Evolutionary conservation across 1,140 invertebrate species (phyloP), one percentile per base, ranked within the genome.

Genomic region (Caenorhabditis latens): DNA sequence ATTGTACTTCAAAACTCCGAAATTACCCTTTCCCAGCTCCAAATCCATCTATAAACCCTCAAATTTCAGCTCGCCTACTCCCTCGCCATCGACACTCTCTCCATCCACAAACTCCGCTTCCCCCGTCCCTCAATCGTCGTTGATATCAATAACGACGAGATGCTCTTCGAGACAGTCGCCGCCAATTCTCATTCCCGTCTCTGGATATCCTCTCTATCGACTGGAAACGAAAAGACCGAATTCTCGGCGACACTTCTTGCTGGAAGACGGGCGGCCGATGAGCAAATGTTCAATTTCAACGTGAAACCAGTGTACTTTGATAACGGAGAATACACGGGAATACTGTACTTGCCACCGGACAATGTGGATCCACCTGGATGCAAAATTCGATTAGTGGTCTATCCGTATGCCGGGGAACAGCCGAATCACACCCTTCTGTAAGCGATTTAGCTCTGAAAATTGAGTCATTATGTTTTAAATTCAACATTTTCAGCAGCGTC

Each of bases 281-380:
- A 79, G 8, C n/a, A 11, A n/a, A 79, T 79, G 8, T 40, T 53
- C 46, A 24, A 50, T 79, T 79, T 79, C 46, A 11, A 79, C 13
- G 40, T 79, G 9, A 43, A 79, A 24, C n/a, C n/a, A 4, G 1
- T 79, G 0, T 0, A 24, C 53, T 79, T 79, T n/a, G 32, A 79
- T 43, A 71, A 71, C 13, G 11, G 4, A 24, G 19, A 6, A 6
- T 50, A 50, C 19, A 19, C 71, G 13, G 71, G 19, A 4, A 24
- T 79, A 2, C 71, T 79, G n/a, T 79, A 79, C 46, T 53, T 79
- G 43, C n/a, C n/a, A 5, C 9, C n/a, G 4, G 71, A 79, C 6
- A 11, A n/a, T 53, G 0, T 32, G 32, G 32, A 8, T 43, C 14
- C 13, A 7, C 71, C 71, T 16, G 71, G 71, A 21, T 4, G 21